phyloP scores from a whole-genome alignment of 2,113 vertebrate species.

The Datnioides undecimradiatus region DNA sequence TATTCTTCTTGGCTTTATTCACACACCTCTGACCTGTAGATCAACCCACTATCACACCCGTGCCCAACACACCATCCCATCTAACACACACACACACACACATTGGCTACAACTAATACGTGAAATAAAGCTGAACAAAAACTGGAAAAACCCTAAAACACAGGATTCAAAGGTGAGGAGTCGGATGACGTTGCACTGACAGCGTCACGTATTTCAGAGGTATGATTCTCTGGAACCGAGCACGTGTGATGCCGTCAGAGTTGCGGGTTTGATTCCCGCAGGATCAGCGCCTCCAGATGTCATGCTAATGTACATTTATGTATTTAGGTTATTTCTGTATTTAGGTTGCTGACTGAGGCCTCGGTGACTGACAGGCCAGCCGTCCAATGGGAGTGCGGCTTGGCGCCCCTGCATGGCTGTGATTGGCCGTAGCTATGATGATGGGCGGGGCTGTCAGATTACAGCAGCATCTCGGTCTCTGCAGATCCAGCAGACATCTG shows the following conservation, averaged over 20 bases:
- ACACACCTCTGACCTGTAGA: too few species aligned
- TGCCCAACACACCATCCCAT: too few species aligned
- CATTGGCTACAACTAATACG: too few species aligned
- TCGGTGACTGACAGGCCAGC: background rate
- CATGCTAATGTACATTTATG: constrained; percentile 54
- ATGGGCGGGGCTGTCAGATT: constrained; percentile 63
- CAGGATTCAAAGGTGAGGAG: too few species aligned
- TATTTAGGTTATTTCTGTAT: constrained; percentile 73
- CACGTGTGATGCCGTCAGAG: background rate
- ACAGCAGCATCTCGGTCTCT: constrained; percentile 55
- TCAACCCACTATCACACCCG: too few species aligned
- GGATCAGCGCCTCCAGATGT: constrained; percentile 56
- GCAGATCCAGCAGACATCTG: constrained; percentile 74
- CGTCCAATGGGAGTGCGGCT: constrained; percentile 43
- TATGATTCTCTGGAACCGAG: background rate
- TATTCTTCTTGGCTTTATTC: too few species aligned
- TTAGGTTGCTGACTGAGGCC: constrained; percentile 55
- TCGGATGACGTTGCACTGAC: too few species aligned
- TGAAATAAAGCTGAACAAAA: too few species aligned
- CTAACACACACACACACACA: too few species aligned
- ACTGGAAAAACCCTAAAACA: too few species aligned
- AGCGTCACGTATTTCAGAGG: background rate
- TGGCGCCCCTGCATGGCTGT: background rate
- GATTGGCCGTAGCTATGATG: constrained; percentile 34
- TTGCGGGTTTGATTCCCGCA: constrained; percentile 49